Conservation (phyloP, 2,797 vertebrate species). For the Clarias platycephalus region DNA sequence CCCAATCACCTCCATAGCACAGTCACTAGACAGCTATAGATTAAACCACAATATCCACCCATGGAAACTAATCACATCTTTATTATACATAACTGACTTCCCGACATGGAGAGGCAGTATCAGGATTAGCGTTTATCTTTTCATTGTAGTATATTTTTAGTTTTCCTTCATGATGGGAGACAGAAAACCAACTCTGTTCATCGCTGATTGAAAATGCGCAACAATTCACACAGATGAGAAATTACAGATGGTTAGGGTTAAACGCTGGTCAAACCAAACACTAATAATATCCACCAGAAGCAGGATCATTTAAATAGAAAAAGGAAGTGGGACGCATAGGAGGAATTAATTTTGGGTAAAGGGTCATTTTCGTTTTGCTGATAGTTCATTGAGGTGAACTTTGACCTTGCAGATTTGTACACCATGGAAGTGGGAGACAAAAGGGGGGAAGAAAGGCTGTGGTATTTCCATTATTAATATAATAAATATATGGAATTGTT, state of each 20-base stretch:
- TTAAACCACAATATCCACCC: slow-evolving; percentile 9
- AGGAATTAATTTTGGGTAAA: background rate
- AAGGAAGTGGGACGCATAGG: background rate
- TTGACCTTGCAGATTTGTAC: background rate
- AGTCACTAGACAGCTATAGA: slow-evolving; percentile 8
- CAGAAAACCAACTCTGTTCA: background rate
- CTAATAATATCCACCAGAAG: background rate
- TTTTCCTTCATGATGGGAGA: background rate
- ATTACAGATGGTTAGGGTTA: background rate
- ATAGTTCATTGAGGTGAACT: background rate
- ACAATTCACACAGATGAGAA: background rate
- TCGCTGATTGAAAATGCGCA: background rate
- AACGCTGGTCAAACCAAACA: background rate
- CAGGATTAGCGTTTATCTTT: background rate
- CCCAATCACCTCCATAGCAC: slow-evolving; percentile 5
- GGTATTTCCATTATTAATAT: background rate
- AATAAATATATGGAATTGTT: background rate
- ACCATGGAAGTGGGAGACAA: background rate
- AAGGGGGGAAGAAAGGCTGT: background rate
- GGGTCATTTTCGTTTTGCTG: background rate
- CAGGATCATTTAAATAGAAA: background rate
- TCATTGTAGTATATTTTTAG: background rate
- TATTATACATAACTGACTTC: slow-evolving; percentile 6
- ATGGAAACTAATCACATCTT: background rate
- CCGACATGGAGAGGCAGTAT: too few species aligned